phyloP scores from a whole-genome alignment of 2,888 invertebrate species.

The Eristalis intricaria region DNA sequence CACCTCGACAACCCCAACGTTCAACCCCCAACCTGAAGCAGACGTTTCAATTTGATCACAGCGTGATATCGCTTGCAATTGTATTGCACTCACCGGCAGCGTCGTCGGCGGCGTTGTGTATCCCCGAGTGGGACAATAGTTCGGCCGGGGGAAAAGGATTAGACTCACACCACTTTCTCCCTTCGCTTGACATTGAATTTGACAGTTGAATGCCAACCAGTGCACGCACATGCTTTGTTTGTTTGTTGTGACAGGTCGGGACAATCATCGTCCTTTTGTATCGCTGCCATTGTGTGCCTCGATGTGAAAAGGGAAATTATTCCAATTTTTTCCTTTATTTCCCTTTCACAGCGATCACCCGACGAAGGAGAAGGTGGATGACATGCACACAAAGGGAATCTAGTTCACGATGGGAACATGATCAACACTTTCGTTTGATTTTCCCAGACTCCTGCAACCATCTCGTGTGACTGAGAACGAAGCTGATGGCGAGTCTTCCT shows the following conservation, averaged over 20 bases:
- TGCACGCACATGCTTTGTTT: slow-evolving; percentile 54
- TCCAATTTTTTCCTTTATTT: slow-evolving; percentile 29
- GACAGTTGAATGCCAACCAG: slow-evolving; percentile 61
- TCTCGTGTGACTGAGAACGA: neutral
- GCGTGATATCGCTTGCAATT: slow-evolving; percentile 56
- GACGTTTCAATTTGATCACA: slow-evolving; percentile 64
- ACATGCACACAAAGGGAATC: slow-evolving; percentile 24
- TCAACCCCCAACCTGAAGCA: slow-evolving; percentile 29
- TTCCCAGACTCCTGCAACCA: slow-evolving; percentile 34
- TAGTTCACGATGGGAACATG: slow-evolving; percentile 31
- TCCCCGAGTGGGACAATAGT: slow-evolving; percentile 47
- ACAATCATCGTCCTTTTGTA: slow-evolving; percentile 57
- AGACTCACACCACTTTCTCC: slow-evolving; percentile 68
- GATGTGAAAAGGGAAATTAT: slow-evolving; percentile 64
- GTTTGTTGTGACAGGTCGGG: slow-evolving; percentile 70
- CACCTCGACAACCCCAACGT: slow-evolving; percentile 14
- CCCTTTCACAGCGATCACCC: neutral
- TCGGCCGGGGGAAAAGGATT: slow-evolving; percentile 57
- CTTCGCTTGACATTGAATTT: slow-evolving; percentile 65
- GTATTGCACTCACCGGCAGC: slow-evolving; percentile 51
- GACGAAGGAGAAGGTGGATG: neutral
- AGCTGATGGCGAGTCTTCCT: neutral
- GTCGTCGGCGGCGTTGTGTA: slow-evolving; percentile 49
- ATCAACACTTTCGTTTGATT: slow-evolving; percentile 48
- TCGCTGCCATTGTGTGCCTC: slow-evolving; percentile 29